These are phyloP conservation scores for Cotesia vestalis DNA, from an alignment of 1,140 invertebrate genomes.

Conservation along the genomic window DNA sequence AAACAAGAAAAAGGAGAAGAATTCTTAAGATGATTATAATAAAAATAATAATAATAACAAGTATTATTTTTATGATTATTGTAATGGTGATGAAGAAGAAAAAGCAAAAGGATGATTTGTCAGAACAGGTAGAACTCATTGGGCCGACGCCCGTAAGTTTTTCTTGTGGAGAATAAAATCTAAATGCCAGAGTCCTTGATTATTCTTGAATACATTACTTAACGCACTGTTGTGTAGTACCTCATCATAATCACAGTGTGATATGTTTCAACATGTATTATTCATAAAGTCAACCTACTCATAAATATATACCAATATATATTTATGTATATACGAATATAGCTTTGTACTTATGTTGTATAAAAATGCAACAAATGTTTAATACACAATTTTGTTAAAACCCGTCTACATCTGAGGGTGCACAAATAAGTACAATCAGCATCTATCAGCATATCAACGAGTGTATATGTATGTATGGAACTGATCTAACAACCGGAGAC, in stretches of 20 bases:
- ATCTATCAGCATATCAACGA: background rate
- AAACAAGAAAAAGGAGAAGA: no score
- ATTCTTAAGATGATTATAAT: no score
- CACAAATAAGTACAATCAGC: slow-evolving; percentile 15
- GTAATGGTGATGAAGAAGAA: background rate
- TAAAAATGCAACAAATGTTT: background rate
- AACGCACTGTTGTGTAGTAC: slow-evolving; percentile 5
- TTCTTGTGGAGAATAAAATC: slow-evolving; percentile 3
- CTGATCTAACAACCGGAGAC: background rate
- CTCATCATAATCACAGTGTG: slow-evolving; percentile 26
- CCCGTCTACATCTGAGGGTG: slow-evolving; percentile 15
- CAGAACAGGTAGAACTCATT: slow-evolving; percentile 6
- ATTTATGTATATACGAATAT: background rate
- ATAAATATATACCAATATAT: slow-evolving; percentile 17
- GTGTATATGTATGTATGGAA: background rate
- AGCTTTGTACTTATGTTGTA: no score
- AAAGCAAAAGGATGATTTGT: background rate
- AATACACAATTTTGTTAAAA: slow-evolving; percentile 10
- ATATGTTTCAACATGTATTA: slow-evolving; percentile 25
- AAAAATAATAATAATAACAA: no score
- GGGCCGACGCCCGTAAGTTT: slow-evolving; percentile 1
- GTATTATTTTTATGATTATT: no score
- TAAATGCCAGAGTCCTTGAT: slow-evolving; percentile 3
- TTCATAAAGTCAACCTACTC: slow-evolving; percentile 30
- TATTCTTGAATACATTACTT: slow-evolving; percentile 22